Conservation (phyloP, 2,888 invertebrate species). For the Nowickia ferox region DNA sequence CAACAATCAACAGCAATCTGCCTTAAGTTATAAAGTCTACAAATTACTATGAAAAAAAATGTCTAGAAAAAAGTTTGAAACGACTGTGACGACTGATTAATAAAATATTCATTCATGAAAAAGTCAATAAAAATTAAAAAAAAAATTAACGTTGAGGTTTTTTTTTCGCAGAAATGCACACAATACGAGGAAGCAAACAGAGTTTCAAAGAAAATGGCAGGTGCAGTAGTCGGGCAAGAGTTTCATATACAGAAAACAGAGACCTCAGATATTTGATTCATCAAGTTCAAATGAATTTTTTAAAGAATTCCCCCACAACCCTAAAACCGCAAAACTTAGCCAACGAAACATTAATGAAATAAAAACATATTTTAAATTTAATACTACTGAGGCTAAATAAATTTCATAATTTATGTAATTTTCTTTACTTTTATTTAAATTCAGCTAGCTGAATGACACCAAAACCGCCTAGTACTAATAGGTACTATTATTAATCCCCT, state of each 20-base stretch:
- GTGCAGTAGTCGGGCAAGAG: constrained; percentile 10
- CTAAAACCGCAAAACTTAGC: not conserved
- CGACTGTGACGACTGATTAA: constrained; percentile 46
- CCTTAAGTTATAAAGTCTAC: constrained; percentile 51
- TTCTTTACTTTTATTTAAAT: no score
- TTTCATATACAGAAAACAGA: not conserved
- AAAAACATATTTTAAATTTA: no score
- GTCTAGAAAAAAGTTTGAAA: constrained; percentile 7
- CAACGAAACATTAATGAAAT: not conserved
- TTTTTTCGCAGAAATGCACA: constrained; percentile 44
- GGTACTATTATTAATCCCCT: no score
- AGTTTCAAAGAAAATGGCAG: constrained; percentile 31
- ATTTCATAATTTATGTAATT: no score
- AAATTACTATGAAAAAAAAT: constrained; percentile 52
- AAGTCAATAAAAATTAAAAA: constrained; percentile 11
- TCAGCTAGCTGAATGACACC: no score
- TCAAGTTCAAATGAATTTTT: no score
- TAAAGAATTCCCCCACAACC: not conserved
- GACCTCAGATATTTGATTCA: not conserved
- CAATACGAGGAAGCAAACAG: constrained; percentile 38
- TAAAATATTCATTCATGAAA: constrained; percentile 64
- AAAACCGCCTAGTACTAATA: no score
- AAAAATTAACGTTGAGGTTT: constrained; percentile 16
- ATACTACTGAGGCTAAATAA: no score
- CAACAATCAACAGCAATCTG: constrained; percentile 17